phyloP scores from a whole-genome alignment of 2,888 invertebrate species.

The Drosophila rubida region DNA sequence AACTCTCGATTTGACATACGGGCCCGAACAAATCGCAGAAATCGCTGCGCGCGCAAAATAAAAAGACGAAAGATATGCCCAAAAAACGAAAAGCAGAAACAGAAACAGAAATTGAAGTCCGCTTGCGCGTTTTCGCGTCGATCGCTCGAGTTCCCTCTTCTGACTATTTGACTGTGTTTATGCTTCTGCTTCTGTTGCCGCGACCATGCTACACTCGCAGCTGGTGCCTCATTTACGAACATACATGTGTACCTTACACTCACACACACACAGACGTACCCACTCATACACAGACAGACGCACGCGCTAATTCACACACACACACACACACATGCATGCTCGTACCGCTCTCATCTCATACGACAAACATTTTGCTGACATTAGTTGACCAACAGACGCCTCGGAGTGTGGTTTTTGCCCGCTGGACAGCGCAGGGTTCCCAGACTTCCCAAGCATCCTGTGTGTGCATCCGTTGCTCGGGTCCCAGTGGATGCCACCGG shows the following conservation, averaged over 20 bases:
- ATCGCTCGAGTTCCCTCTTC: slow-evolving; percentile 61
- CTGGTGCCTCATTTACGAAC: no score
- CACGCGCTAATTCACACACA: slow-evolving; percentile 2
- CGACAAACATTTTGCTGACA: neutral
- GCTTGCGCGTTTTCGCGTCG: slow-evolving; percentile 64
- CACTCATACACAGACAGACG: neutral
- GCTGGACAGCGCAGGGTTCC: neutral
- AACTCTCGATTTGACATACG: slow-evolving; percentile 12
- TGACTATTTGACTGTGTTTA: slow-evolving; percentile 45
- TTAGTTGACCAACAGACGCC: slow-evolving; percentile 2
- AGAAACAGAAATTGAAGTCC: slow-evolving; percentile 19
- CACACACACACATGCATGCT: neutral
- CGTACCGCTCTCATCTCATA: neutral
- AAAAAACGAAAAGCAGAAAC: slow-evolving; percentile 19
- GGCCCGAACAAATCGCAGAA: neutral
- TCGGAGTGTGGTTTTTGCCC: neutral
- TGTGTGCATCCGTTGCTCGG: neutral
- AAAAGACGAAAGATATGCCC: slow-evolving; percentile 28
- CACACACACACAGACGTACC: neutral
- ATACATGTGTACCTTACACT: neutral
- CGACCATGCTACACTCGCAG: neutral
- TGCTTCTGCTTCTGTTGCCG: slow-evolving; percentile 6
- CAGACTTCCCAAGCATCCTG: neutral
- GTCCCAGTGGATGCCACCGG: no score
- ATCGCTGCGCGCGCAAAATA: slow-evolving; percentile 53